A percentile compares a stretch with the other conserved stretches of the same genome.
Evolutionary conservation across 1,140 invertebrate species (phyloP).

Genomic region (Aradophagus sp.): DNA sequence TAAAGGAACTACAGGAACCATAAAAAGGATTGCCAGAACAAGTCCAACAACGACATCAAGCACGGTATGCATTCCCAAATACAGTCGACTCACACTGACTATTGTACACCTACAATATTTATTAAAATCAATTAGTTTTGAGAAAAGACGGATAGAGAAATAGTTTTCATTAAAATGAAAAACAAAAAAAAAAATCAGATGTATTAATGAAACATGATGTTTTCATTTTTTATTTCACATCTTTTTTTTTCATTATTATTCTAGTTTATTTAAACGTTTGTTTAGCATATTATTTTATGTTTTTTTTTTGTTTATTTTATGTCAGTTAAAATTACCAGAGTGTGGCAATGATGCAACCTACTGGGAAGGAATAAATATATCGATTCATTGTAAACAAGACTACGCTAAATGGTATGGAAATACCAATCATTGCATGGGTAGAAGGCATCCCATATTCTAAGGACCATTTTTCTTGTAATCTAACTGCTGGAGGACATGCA

Average conservation of each 20-base stretch:
- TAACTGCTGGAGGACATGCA: conserved; percentile 84
- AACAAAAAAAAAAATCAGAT: too few species aligned
- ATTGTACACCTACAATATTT: conserved; percentile 79
- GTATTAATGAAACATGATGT: too few species aligned
- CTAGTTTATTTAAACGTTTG: too few species aligned
- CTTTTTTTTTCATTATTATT: too few species aligned
- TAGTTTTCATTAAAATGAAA: too few species aligned
- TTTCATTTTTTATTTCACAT: too few species aligned
- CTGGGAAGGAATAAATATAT: conserved; percentile 83
- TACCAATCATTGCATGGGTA: conserved; percentile 93
- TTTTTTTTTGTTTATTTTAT: too few species aligned
- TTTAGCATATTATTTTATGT: too few species aligned
- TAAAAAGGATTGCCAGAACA: conserved; percentile 79
- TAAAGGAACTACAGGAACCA: conserved; percentile 83
- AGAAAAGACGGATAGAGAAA: too few species aligned
- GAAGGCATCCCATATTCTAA: conserved; percentile 95
- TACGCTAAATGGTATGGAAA: conserved; percentile 89
- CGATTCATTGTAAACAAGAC: conserved; percentile 85
- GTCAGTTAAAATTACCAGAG: conserved; percentile 75
- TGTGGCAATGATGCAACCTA: conserved; percentile 76
- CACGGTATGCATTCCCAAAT: conserved; percentile 94
- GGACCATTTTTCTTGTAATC: conserved; percentile 89
- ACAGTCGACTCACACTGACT: conserved; percentile 89
- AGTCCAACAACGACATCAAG: conserved; percentile 87
- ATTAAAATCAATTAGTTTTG: background rate